Conservation (phyloP, 2,113 vertebrate species). For the Antechinus flavipes region DNA sequence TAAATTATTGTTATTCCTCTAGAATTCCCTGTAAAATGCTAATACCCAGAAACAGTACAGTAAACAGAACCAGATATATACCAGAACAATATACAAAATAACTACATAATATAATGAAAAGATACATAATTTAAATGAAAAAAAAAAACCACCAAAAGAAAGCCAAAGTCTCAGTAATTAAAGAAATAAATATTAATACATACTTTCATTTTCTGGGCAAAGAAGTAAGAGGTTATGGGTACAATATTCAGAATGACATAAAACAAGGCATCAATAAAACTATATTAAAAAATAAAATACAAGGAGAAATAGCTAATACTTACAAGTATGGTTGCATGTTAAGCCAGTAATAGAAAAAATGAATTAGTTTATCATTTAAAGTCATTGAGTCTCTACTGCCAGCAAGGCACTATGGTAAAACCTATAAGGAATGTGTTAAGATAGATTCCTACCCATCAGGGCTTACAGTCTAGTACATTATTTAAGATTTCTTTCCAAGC, state of each 20-base stretch:
- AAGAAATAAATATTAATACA: neutral
- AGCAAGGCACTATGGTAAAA: neutral
- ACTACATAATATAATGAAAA: neutral
- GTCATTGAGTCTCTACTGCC: neutral
- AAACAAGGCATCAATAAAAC: neutral
- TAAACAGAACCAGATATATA: neutral
- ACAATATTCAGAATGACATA: neutral
- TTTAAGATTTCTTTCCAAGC: neutral
- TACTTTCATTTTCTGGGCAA: neutral
- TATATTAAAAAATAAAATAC: neutral
- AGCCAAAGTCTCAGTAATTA: neutral
- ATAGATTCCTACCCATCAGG: neutral
- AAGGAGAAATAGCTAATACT: neutral
- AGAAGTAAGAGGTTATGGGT: neutral
- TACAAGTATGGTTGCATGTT: neutral
- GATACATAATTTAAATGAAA: neutral
- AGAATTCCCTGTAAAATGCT: neutral
- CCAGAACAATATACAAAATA: neutral
- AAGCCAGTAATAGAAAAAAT: neutral
- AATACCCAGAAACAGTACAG: neutral
- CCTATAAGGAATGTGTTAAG: neutral
- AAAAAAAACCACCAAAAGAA: neutral
- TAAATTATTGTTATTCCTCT: neutral
- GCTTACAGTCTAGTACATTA: neutral
- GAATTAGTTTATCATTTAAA: neutral